Evolutionary conservation across 64 coral and sea anemone genomes (phyloP).

Genomic region (Actinia equina): DNA sequence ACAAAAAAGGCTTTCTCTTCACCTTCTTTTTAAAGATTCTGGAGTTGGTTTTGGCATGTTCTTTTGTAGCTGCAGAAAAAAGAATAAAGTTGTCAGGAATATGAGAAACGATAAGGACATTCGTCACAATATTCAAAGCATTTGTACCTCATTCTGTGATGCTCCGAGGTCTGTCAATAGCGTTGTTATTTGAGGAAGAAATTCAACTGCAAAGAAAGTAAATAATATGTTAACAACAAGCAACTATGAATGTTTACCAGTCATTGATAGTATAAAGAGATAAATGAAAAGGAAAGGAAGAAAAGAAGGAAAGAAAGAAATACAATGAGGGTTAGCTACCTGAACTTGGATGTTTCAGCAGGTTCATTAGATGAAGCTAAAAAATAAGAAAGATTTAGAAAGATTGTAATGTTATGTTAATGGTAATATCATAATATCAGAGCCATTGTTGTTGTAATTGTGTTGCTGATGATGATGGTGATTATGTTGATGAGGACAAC

Average conservation of each 20-base stretch:
- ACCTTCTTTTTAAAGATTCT: slow-evolving; percentile 78
- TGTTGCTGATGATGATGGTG: no score
- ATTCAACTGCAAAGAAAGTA: slow-evolving; percentile 70
- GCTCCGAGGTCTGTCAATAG: slow-evolving; percentile 94
- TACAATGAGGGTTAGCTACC: slow-evolving; percentile 24
- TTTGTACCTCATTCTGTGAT: slow-evolving; percentile 86
- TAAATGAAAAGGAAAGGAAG: neutral
- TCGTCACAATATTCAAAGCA: neutral
- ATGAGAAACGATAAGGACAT: neutral
- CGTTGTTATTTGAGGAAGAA: slow-evolving; percentile 92
- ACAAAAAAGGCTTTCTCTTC: neutral
- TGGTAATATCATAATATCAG: no score
- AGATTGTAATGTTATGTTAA: no score
- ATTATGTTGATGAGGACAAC: no score
- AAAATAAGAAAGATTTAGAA: neutral
- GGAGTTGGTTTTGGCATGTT: slow-evolving; percentile 84
- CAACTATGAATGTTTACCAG: neutral
- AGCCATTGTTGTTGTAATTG: no score
- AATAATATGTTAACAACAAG: neutral
- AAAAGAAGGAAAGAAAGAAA: neutral
- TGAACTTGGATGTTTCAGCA: slow-evolving; percentile 83
- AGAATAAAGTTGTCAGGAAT: neutral
- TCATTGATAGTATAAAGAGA: no score
- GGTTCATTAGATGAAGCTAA: slow-evolving; percentile 94
- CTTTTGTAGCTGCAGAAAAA: slow-evolving; percentile 59